A percentile compares a stretch with the other conserved stretches of the same genome.
These are phyloP conservation scores for Sphyrna mokarran DNA, from an alignment of 2,113 vertebrate genomes.

Conservation along the genomic window DNA sequence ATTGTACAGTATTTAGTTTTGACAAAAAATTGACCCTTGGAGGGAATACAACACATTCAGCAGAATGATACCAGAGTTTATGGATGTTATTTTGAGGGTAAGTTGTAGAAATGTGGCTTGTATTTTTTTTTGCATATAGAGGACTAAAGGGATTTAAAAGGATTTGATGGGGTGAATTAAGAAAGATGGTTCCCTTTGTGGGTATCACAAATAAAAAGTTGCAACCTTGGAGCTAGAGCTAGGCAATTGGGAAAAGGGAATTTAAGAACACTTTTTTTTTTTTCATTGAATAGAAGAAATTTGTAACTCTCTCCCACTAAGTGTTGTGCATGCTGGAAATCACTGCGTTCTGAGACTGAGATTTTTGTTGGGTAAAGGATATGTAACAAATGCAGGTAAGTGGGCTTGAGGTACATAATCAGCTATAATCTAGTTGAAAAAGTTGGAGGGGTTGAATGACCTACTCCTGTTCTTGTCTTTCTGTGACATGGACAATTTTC, in stretches of 20 bases:
- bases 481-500: not conserved
- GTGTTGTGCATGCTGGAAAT: not conserved
- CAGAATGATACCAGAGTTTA: not conserved
- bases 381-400: not conserved
- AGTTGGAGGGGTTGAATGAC: not conserved
- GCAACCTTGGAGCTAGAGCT: not conserved
- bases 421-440: too few species aligned
- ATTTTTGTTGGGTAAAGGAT: not conserved
- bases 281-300: not conserved
- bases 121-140: not conserved
- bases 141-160: not conserved
- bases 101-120: too few species aligned
- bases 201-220: not conserved
- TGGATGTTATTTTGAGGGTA: not conserved
- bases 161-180: not conserved
- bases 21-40: not conserved
- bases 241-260: not conserved
- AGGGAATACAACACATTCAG: not conserved
- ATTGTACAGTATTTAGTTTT: not conserved
- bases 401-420: not conserved
- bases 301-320: not conserved
- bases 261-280: not conserved
- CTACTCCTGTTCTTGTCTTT: not conserved
- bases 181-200: not conserved
- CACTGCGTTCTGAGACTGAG: not conserved